Evolutionary conservation across 2,888 invertebrate genomes (phyloP).

Genomic region (Lycophotia porphyrea): DNA sequence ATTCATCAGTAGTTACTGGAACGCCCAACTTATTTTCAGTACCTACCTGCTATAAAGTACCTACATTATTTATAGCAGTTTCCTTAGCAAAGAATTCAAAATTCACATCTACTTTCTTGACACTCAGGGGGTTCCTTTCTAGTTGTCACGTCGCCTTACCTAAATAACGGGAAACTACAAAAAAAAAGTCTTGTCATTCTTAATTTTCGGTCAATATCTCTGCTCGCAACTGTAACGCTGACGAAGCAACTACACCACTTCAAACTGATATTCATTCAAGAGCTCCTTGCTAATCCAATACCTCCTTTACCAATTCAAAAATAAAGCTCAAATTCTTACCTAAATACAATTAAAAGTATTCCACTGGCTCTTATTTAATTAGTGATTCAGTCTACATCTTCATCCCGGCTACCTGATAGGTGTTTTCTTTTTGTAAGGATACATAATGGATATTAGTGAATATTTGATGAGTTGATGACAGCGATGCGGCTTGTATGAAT

Average conservation of each 20-base stretch:
- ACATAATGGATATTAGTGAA: constrained; percentile 68
- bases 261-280: constrained; percentile 39
- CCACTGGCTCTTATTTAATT: constrained; percentile 68
- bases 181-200: neutral
- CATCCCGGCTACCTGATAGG: constrained; percentile 75
- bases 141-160: too few relatives aligned
- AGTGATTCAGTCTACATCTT: constrained; percentile 75
- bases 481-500: constrained; percentile 10
- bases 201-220: constrained; percentile 12
- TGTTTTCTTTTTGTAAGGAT: constrained; percentile 65
- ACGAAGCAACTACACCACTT: constrained; percentile 64
- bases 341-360: neutral
- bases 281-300: constrained; percentile 2
- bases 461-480: constrained; percentile 62
- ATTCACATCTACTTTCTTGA: neutral
- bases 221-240: constrained; percentile 57
- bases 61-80: neutral
- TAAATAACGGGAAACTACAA: neutral
- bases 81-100: neutral
- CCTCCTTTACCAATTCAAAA: fast-evolving
- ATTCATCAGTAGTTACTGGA: neutral
- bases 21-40: neutral
- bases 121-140: neutral
- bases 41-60: too few relatives aligned
- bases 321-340: constrained; percentile 36